Conservation (phyloP, 1,140 invertebrate species). For the Drosophila kikkawai region DNA sequence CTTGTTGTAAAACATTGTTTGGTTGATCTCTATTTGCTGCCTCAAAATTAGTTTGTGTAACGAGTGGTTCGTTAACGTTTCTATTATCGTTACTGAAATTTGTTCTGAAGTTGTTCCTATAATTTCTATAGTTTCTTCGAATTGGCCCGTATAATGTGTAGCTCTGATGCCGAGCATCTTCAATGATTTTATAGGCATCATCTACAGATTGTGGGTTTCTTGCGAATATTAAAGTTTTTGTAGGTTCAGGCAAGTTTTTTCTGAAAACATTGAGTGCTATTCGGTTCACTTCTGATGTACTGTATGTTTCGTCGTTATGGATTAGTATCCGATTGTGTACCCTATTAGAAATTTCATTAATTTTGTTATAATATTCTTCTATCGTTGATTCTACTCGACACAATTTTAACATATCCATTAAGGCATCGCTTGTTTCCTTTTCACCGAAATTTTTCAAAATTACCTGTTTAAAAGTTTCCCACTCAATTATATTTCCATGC, state of each 20-base stretch:
- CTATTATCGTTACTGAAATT: slow-evolving; percentile 10
- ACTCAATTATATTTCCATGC: too few species aligned
- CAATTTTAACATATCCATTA: slow-evolving; percentile 17
- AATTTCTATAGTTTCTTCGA: slow-evolving; percentile 4
- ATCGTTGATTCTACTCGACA: slow-evolving; percentile 4
- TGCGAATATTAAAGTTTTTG: slow-evolving; percentile 34
- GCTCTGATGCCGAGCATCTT: slow-evolving; percentile 12
- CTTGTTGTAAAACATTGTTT: not conserved
- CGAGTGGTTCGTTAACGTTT: slow-evolving; percentile 1
- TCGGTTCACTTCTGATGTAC: slow-evolving; percentile 29
- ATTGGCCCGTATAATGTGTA: slow-evolving; percentile 12
- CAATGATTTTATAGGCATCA: slow-evolving; percentile 27
- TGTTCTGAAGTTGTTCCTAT: slow-evolving; percentile 7
- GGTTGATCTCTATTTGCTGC: not conserved
- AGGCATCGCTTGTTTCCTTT: slow-evolving; percentile 8
- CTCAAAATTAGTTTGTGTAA: not conserved
- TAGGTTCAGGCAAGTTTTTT: slow-evolving; percentile 30
- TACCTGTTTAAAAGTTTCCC: slow-evolving; percentile 2
- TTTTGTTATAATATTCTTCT: slow-evolving; percentile 11
- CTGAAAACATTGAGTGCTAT: slow-evolving; percentile 25
- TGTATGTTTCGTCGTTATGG: slow-evolving; percentile 18
- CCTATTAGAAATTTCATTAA: slow-evolving; percentile 14
- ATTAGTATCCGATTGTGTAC: slow-evolving; percentile 29
- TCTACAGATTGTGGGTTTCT: slow-evolving; percentile 26
- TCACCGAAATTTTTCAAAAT: not conserved